Percentiles rank a stretch among this genome's conserved stretches.
Evolutionary conservation across 1,140 invertebrate genomes (phyloP).

Genomic region (Mya arenaria): DNA sequence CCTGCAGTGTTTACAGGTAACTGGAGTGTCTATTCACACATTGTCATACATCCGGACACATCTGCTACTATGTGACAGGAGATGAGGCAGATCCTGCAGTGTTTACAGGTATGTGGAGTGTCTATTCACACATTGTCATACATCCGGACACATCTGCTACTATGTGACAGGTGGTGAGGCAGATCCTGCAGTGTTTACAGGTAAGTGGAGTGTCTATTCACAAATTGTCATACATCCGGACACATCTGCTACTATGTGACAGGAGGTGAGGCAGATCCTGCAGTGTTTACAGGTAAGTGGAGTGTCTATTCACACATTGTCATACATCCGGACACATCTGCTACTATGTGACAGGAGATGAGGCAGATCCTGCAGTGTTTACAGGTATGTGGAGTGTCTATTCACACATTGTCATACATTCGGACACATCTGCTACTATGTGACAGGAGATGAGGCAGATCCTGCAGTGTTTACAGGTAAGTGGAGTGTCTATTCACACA

Average conservation of each 20-base stretch:
- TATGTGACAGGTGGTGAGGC: background rate
- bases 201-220: constrained; percentile 91
- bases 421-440: background rate
- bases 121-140: too few relatives aligned
- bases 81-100: background rate
- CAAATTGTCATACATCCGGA: constrained; percentile 97
- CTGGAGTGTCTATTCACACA: background rate
- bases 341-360: background rate
- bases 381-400: background rate
- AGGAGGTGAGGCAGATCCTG: constrained; percentile 81
- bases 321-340: too few relatives aligned
- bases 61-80: background rate
- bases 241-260: constrained; percentile 89
- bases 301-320: too few relatives aligned
- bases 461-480: too few relatives aligned
- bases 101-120: background rate
- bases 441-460: background rate
- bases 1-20: constrained; percentile 95
- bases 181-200: too few relatives aligned
- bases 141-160: background rate
- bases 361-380: background rate
- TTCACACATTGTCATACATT: too few relatives aligned
- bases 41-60: too few relatives aligned
- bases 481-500: constrained; percentile 95
- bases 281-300: constrained; percentile 93